Evolutionary conservation across 2,888 invertebrate genomes (phyloP), one percentile per base, ranked within the genome.

Genomic region (Drosophila trichaetosa): DNA sequence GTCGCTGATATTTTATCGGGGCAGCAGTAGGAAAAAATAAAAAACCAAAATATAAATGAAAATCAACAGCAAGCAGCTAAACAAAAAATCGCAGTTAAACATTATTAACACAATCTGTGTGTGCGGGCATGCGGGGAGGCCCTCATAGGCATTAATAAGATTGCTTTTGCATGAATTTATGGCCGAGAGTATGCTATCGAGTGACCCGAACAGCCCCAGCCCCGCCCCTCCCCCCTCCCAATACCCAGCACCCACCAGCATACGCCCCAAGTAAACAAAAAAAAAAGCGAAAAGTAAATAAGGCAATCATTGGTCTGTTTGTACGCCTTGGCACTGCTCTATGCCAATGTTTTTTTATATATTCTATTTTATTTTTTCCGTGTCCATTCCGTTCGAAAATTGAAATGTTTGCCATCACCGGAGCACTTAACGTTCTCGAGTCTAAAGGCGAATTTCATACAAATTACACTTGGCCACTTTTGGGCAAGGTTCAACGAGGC

Each of bases 121-220:
- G 65, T 48, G 53, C 27, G 62, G 42, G 74, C 40, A 24, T 34
- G 62, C 46, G 61, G 34, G n/a, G 33, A 10, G 57, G 59, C 83
- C 76, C 89, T 77, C 67, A 76, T 74, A 69, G 76, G 77, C 90
- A 87, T 87, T 89, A 90, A 90, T 89, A 89, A 89, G 87, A 87
- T 90, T 87, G 85, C 90, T 89, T 84, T 87, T 89, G 74, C 86
- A 89, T 83, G 90, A 87, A 90, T 87, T 87, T 87, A 89, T 73
- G 76, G 74, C 79, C 89, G 59, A 71, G 76, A 69, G 76, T 73
- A 58, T 54, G 16, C 67, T 67, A 66, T 53, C 54, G 62, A 65
- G 56, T 79, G 79, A 81, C 79, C 83, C 75, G 34, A 52, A 56
- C 49, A 33, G 27, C 34, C 13, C 46, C 33, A 31, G 38, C 3